A percentile compares a stretch with the other conserved stretches of the same genome.
Conservation (phyloP, 2,888 invertebrate species). For the Vannuccia rotundouncinata region DNA sequence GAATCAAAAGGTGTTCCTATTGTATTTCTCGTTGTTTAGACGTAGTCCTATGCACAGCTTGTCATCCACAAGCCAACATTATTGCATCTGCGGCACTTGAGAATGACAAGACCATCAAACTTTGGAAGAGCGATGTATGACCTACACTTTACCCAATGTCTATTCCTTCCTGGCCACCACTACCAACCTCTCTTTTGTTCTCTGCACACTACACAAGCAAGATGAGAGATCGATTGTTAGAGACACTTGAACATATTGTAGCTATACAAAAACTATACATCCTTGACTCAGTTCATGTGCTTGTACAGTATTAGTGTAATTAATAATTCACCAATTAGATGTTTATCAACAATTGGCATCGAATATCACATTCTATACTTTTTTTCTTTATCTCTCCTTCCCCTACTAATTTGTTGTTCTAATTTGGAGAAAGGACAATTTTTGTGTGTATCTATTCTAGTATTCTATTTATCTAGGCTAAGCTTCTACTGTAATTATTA, state of each 20-base stretch:
- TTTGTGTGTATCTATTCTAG: no score
- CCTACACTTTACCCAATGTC: no score
- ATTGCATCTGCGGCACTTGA: conserved; percentile 97
- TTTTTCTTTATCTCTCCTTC: not conserved
- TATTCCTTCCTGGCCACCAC: not conserved
- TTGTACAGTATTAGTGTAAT: not conserved
- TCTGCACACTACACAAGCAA: not conserved
- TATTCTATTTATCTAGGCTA: not conserved
- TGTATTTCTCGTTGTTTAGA: no score
- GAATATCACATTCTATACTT: no score
- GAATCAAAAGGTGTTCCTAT: no score
- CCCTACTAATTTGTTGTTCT: not conserved
- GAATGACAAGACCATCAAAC: conserved; percentile 94
- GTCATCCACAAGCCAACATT: conserved; percentile 97
- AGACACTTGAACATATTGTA: not conserved
- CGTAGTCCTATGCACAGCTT: conserved; percentile 90
- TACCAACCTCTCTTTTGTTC: not conserved
- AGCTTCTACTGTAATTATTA: not conserved
- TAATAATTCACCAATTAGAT: not conserved
- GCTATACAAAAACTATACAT: not conserved
- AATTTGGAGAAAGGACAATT: no score
- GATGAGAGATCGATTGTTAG: not conserved
- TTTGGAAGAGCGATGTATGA: conserved; percentile 66
- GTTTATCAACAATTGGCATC: not conserved
- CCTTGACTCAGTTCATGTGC: not conserved